These are phyloP conservation scores for Chymomyza costata DNA, from an alignment of 1,140 invertebrate species.

Conservation along the genomic window DNA sequence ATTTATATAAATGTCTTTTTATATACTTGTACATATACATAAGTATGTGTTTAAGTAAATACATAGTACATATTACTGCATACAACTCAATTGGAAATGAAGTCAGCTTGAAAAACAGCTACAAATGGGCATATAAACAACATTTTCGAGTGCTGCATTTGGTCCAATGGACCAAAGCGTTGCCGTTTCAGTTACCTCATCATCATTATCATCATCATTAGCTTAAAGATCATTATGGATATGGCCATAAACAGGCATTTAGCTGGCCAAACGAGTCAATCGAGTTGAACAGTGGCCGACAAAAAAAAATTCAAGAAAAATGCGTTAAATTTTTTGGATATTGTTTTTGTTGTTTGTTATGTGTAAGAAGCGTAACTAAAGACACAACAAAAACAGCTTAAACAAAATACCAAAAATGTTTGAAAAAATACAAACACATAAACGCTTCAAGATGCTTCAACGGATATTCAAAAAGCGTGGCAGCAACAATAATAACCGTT, in stretches of 20 bases:
- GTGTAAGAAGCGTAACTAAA: constrained; percentile 10
- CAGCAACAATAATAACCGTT: constrained; percentile 22
- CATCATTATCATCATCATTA: constrained; percentile 46
- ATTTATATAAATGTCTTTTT: too few species aligned
- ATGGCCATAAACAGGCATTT: too few species aligned
- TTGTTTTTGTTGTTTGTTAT: neutral
- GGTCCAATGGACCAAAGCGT: constrained; percentile 32
- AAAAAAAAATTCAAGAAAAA: too few species aligned
- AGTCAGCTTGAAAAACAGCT: constrained; percentile 51
- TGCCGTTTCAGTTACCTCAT: constrained; percentile 55
- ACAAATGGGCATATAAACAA: constrained; percentile 62
- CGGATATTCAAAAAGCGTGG: constrained; percentile 67
- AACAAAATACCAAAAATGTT: too few species aligned
- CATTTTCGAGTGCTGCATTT: constrained; percentile 43
- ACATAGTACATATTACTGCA: too few species aligned
- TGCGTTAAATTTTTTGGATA: too few species aligned
- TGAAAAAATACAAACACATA: too few species aligned
- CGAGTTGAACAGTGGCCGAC: constrained; percentile 28
- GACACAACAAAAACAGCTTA: neutral
- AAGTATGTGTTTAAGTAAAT: too few species aligned
- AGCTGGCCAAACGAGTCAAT: constrained; percentile 51
- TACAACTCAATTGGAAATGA: constrained; percentile 57
- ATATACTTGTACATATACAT: too few species aligned
- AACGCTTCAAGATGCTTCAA: too few species aligned
- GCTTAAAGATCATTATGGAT: constrained; percentile 11